Conservation (phyloP, 2,113 vertebrate genomes). For the Saguinus imperator region DNA sequence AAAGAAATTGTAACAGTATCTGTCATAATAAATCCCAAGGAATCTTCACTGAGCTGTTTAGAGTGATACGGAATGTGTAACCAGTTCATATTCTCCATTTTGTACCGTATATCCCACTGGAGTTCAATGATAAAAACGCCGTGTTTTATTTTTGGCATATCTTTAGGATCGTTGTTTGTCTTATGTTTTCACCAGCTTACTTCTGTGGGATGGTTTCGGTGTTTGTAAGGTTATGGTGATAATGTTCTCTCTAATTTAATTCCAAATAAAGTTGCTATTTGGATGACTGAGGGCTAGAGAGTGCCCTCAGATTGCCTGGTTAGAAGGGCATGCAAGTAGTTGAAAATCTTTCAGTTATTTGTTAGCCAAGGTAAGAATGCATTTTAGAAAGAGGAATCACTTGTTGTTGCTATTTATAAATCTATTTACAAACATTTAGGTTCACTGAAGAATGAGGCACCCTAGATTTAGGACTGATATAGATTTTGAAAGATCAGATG, state of each 20-base stretch:
- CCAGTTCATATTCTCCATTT: not conserved
- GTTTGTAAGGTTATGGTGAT: not conserved
- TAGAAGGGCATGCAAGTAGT: not conserved
- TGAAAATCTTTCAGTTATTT: not conserved
- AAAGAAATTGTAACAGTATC: not conserved
- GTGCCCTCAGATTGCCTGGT: not conserved
- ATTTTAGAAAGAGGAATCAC: not conserved
- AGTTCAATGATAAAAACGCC: not conserved
- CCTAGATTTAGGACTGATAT: not conserved
- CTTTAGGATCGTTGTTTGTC: not conserved
- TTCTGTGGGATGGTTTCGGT: not conserved
- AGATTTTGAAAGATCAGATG: not conserved
- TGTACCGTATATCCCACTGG: not conserved
- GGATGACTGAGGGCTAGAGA: not conserved
- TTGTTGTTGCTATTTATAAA: not conserved
- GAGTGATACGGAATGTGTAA: not conserved
- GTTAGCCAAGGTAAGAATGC: not conserved
- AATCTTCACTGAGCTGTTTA: not conserved
- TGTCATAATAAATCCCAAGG: not conserved
- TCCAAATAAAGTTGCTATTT: not conserved
- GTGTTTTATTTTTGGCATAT: not conserved
- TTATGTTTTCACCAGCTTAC: not conserved
- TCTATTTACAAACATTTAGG: conserved; percentile 5
- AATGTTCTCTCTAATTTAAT: conserved; percentile 3
- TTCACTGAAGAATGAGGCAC: not conserved